Conservation (phyloP, 2,888 invertebrate species). For the Agrotis clavis region DNA sequence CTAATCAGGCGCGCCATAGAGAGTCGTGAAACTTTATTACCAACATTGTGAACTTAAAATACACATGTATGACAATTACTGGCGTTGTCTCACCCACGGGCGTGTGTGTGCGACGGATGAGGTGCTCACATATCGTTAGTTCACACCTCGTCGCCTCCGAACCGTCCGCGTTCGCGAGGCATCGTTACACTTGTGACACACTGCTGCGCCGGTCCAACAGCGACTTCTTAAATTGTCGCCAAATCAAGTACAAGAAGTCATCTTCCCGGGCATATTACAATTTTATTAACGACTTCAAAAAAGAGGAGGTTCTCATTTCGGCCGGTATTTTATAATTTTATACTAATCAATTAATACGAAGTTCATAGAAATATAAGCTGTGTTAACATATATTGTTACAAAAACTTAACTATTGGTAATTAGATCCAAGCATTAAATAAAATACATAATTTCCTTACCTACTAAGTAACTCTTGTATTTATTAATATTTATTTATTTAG, state of each 20-base stretch:
- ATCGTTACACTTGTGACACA: conserved; percentile 63
- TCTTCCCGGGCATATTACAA: not conserved
- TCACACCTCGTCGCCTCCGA: conserved; percentile 82
- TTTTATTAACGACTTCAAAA: too few species aligned
- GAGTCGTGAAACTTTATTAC: conserved; percentile 83
- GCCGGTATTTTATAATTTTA: too few species aligned
- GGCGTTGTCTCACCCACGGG: conserved; percentile 77
- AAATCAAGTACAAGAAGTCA: conserved; percentile 15
- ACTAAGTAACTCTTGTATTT: not conserved
- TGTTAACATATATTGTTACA: too few species aligned
- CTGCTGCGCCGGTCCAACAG: conserved; percentile 36
- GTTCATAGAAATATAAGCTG: too few species aligned
- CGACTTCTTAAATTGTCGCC: conserved; percentile 25
- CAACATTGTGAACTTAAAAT: conserved; percentile 85
- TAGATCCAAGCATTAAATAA: not conserved
- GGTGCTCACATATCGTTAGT: conserved; percentile 84
- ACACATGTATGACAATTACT: conserved; percentile 89
- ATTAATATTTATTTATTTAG: too few species aligned
- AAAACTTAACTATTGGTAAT: not conserved
- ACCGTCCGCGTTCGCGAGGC: conserved; percentile 63
- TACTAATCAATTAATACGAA: too few species aligned
- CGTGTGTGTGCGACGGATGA: conserved; percentile 76
- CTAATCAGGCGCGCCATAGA: conserved; percentile 80
- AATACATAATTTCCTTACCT: too few species aligned
- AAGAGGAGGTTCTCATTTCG: too few species aligned